These are phyloP conservation scores for Rhinoderma darwinii DNA, from an alignment of 2,113 vertebrate genomes.

Conservation along the genomic window DNA sequence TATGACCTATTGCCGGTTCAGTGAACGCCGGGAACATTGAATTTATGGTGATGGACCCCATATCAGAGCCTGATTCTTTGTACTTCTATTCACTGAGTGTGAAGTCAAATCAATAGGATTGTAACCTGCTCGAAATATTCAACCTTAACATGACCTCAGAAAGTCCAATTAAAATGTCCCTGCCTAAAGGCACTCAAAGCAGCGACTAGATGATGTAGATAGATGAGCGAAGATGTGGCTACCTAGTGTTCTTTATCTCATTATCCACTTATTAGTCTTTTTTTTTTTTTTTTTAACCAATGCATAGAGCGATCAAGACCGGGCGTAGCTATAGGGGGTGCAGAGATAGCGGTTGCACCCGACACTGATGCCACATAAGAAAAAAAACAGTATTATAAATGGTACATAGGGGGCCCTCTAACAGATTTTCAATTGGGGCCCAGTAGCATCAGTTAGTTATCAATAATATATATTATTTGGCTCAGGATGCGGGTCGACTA, in stretches of 20 bases:
- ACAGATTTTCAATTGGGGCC: too few species aligned
- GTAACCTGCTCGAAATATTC: not conserved
- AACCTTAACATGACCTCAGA: not conserved
- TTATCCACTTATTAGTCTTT: too few species aligned
- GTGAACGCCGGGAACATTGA: not conserved
- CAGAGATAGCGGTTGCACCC: too few species aligned
- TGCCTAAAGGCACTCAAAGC: not conserved
- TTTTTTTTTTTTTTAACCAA: too few species aligned
- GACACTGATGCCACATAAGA: too few species aligned
- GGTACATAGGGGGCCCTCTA: too few species aligned
- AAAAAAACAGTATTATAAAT: too few species aligned
- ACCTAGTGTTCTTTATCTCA: not conserved
- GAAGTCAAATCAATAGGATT: not conserved
- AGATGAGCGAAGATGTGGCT: not conserved
- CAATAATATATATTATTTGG: too few species aligned
- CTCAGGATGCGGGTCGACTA: too few species aligned
- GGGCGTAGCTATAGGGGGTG: too few species aligned
- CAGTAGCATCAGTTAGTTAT: too few species aligned
- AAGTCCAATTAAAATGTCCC: not conserved
- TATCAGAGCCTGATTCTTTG: not conserved
- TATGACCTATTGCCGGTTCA: not conserved
- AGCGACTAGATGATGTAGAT: not conserved
- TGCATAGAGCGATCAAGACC: too few species aligned
- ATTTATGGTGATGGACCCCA: conserved; percentile 2
- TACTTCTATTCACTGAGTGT: not conserved